Percentiles rank a stretch among this genome's conserved stretches.
Conservation (phyloP, 2,888 invertebrate species). For the Monopis laevigella region DNA sequence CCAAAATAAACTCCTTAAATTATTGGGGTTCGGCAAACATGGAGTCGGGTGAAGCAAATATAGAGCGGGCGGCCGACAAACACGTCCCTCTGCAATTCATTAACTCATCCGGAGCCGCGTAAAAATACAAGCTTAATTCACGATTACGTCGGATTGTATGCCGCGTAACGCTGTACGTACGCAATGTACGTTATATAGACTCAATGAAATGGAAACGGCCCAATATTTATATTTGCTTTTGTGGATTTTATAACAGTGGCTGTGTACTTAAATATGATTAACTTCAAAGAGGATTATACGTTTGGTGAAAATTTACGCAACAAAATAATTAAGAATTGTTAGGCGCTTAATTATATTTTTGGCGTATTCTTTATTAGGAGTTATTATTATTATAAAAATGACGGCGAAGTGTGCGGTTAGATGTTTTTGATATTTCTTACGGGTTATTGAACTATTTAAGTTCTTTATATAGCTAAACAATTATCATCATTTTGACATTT, state of each 20-base stretch:
- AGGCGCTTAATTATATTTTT: too few species aligned
- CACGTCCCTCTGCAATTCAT: conserved; percentile 34
- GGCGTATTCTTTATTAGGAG: too few species aligned
- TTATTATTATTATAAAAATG: too few species aligned
- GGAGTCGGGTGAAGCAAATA: conserved; percentile 26
- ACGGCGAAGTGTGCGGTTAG: too few species aligned
- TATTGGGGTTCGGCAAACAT: conserved; percentile 30
- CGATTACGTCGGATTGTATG: conserved; percentile 21
- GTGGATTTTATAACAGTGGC: conserved; percentile 1
- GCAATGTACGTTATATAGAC: conserved; percentile 12
- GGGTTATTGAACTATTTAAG: too few species aligned
- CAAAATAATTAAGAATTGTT: too few species aligned
- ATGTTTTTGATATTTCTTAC: too few species aligned
- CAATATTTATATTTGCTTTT: conserved; percentile 23
- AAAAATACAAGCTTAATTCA: conserved; percentile 34
- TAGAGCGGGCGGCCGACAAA: conserved; percentile 26
- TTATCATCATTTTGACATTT: too few species aligned
- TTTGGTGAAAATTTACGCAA: too few species aligned
- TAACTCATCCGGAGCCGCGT: conserved; percentile 30
- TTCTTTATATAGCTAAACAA: too few species aligned
- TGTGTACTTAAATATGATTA: not conserved
- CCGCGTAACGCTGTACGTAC: not conserved
- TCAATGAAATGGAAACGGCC: conserved; percentile 22
- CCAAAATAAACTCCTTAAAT: conserved; percentile 42
- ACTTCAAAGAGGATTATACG: not conserved